Percentiles rank a stretch among this genome's conserved stretches.
phyloP scores from a whole-genome alignment of 2,113 vertebrate species.

The Chascanopsetta lugubris region DNA sequence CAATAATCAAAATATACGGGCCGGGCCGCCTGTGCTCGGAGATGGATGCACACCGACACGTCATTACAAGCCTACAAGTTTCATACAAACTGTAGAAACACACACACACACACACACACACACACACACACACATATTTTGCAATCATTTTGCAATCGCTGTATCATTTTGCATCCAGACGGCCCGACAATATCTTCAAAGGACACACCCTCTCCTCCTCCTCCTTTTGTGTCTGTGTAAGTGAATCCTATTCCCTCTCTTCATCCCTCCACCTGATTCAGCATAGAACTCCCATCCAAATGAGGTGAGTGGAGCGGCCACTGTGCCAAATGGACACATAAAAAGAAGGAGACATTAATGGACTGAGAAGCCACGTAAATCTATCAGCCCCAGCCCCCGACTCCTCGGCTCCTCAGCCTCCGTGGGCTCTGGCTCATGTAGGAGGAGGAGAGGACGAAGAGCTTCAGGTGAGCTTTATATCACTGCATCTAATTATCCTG shows the following conservation, averaged over 20 bases:
- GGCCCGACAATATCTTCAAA: no score
- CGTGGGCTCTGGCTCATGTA: constrained; percentile 23
- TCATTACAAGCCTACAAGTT: constrained; percentile 6
- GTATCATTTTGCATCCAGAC: no score
- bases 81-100: not conserved
- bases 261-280: constrained; percentile 34
- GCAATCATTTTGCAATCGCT: no score
- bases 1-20: constrained; percentile 54
- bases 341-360: constrained; percentile 71
- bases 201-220: no score
- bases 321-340: constrained; percentile 73
- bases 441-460: constrained; percentile 35
- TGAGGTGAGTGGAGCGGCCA: constrained; percentile 58
- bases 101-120: not conserved
- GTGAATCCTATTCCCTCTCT: not conserved
- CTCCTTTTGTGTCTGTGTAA: no score
- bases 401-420: constrained; percentile 28
- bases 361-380: constrained; percentile 70
- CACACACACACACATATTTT: not conserved
- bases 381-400: constrained; percentile 33
- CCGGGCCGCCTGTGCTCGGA: constrained; percentile 7
- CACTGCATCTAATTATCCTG: constrained; percentile 61
- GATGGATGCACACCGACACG: not conserved
- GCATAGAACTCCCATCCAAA: constrained; percentile 43
- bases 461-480: constrained; percentile 53